phyloP scores from a whole-genome alignment of 2,797 vertebrate species.

The Onychomys arenicola region DNA sequence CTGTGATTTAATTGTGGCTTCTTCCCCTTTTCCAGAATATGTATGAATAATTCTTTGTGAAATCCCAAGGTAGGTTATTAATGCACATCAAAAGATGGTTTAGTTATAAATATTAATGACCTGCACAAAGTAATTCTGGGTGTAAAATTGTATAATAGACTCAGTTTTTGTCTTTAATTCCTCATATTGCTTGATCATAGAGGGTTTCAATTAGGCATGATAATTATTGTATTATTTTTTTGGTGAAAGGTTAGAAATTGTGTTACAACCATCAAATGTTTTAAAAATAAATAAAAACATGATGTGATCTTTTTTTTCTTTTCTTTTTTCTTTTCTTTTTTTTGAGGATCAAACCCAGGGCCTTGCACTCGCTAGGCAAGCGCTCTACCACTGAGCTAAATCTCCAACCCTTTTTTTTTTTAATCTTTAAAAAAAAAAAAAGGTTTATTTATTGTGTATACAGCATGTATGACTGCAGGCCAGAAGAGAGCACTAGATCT shows the following conservation, averaged over 20 bases:
- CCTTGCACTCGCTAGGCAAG: too few species aligned
- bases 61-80: conserved; percentile 84
- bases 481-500: too few species aligned
- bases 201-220: conserved; percentile 72
- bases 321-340: too few species aligned
- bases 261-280: conserved; percentile 51
- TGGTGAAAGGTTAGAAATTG: conserved; percentile 66
- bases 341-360: too few species aligned
- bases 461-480: too few species aligned
- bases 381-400: too few species aligned
- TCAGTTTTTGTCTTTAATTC: conserved; percentile 82
- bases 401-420: too few species aligned
- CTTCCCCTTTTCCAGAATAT: conserved; percentile 82
- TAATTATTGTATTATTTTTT: conserved; percentile 63
- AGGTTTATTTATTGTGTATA: too few species aligned
- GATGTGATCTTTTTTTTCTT: conserved; percentile 43
- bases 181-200: conserved; percentile 71
- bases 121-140: conserved; percentile 77
- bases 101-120: conserved; percentile 84
- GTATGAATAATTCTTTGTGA: conserved; percentile 83
- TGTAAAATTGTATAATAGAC: conserved; percentile 82
- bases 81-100: conserved; percentile 81
- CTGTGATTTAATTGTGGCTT: conserved; percentile 84
- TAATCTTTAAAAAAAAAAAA: too few species aligned
- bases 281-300: conserved; percentile 55